A percentile compares a stretch with the other conserved stretches of the same genome.
Evolutionary conservation across 2,797 vertebrate genomes (phyloP).

Genomic region (Siniperca undulata): DNA sequence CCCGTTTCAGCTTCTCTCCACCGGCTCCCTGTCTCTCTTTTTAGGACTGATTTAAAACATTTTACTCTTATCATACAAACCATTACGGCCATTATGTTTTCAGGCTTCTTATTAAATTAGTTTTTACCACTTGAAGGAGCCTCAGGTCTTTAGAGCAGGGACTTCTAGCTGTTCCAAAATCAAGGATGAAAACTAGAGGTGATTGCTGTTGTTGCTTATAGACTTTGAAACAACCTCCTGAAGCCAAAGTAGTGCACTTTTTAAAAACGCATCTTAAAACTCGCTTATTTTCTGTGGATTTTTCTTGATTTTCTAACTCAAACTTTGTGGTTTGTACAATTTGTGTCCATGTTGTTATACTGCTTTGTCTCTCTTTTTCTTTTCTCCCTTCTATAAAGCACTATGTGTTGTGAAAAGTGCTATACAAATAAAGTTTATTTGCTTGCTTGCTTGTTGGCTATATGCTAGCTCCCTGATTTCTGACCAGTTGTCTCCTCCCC

Average conservation of each 20-base stretch:
- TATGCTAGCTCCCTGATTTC: not conserved
- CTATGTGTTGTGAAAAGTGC: not conserved
- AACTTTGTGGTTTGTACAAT: not conserved
- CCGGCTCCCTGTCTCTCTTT: not conserved
- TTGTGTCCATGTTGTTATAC: not conserved
- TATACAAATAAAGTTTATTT: too few species aligned
- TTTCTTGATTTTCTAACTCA: not conserved
- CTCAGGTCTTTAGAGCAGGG: not conserved
- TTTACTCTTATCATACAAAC: not conserved
- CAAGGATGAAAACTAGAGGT: too few species aligned
- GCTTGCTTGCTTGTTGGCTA: not conserved
- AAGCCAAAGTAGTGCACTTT: not conserved
- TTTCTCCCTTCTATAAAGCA: not conserved
- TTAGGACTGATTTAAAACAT: not conserved
- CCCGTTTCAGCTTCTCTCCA: not conserved
- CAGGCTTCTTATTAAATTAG: not conserved
- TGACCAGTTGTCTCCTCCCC: slow-evolving; percentile 12
- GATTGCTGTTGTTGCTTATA: not conserved
- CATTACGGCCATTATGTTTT: not conserved
- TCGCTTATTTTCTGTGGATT: not conserved
- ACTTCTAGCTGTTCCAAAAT: too few species aligned
- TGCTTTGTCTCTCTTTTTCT: not conserved
- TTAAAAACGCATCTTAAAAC: not conserved
- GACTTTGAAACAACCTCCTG: not conserved
- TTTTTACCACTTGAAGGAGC: not conserved